These are phyloP conservation scores for Polyergus mexicanus DNA, from an alignment of 1,140 invertebrate genomes.

Conservation along the genomic window DNA sequence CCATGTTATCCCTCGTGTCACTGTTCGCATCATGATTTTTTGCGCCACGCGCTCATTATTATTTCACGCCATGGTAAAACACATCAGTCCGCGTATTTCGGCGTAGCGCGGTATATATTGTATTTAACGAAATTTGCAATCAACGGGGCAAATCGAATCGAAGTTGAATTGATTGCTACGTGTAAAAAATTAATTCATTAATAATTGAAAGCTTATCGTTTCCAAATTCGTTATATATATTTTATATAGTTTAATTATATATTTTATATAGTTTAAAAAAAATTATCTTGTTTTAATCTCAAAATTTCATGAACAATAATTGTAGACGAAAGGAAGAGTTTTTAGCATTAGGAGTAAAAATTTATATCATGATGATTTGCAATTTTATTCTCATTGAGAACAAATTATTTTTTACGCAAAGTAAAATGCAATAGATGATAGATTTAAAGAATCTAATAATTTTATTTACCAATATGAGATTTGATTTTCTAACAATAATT, in stretches of 20 bases:
- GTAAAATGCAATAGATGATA: background rate
- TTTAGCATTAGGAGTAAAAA: background rate
- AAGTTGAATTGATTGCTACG: conserved; percentile 20
- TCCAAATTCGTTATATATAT: background rate
- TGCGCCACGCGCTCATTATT: conserved; percentile 34
- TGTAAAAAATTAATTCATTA: conserved; percentile 51
- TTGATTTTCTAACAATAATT: background rate
- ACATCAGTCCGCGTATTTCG: conserved; percentile 4
- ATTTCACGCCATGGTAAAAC: conserved; percentile 50
- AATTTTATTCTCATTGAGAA: background rate
- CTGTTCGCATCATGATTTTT: conserved; percentile 51
- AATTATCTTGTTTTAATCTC: conserved; percentile 9
- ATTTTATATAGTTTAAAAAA: background rate
- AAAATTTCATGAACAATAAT: background rate
- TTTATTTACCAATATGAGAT: background rate
- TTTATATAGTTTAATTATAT: background rate
- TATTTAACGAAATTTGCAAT: conserved; percentile 47
- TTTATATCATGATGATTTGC: background rate
- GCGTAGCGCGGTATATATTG: conserved; percentile 8
- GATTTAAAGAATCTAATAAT: background rate
- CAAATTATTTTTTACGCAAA: background rate
- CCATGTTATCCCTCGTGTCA: conserved; percentile 25
- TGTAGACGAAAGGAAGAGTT: background rate
- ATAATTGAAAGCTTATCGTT: conserved; percentile 13
- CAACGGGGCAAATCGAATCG: conserved; percentile 47